Evolutionary conservation across 2,888 invertebrate species (phyloP).

Genomic region (Fragum fragum): DNA sequence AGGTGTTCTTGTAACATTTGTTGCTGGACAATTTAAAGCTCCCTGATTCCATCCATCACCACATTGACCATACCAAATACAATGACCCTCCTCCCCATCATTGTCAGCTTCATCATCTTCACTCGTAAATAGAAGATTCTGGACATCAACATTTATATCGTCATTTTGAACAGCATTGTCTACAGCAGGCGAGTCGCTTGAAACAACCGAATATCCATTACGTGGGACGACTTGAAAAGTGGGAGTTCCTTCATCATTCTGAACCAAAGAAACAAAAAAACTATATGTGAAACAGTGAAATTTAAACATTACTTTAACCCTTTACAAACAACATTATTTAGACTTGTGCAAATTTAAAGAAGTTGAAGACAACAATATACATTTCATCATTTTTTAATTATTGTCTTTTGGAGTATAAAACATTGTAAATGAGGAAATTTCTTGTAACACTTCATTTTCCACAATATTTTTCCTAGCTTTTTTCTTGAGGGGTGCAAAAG

Average conservation of each 20-base stretch:
- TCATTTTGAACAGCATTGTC: neutral
- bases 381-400: too few relatives aligned
- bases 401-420: too few relatives aligned
- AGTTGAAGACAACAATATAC: too few relatives aligned
- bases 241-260: neutral
- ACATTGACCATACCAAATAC: constrained; percentile 92
- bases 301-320: too few relatives aligned
- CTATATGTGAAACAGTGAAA: too few relatives aligned
- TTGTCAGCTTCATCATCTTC: neutral
- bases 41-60: constrained; percentile 70
- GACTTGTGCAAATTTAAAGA: too few relatives aligned
- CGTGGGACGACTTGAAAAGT: constrained; percentile 5
- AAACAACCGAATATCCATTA: constrained; percentile 1
- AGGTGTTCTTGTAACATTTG: constrained; percentile 89
- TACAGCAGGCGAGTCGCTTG: neutral
- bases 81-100: constrained; percentile 81
- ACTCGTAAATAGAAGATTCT: neutral
- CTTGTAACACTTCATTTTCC: too few relatives aligned
- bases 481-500: too few relatives aligned
- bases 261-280: neutral
- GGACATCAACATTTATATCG: neutral
- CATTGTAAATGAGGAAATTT: too few relatives aligned
- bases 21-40: constrained; percentile 88
- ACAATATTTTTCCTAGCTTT: too few relatives aligned
- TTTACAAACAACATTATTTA: too few relatives aligned